Evolutionary conservation across 2,888 invertebrate genomes (phyloP).

Genomic region (Dione vanillae): DNA sequence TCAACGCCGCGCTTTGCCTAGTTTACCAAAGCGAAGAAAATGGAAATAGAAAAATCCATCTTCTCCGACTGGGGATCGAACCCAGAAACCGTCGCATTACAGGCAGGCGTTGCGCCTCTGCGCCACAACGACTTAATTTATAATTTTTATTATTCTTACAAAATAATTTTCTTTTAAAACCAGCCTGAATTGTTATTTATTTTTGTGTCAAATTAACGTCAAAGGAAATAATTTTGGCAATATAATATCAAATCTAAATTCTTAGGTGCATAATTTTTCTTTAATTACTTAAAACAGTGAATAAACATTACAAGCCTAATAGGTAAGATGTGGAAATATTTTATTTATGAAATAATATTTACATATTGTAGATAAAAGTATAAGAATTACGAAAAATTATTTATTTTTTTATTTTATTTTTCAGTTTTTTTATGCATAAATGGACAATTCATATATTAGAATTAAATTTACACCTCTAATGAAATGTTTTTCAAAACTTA

Average conservation of each 20-base stretch:
- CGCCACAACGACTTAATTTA: too few species aligned
- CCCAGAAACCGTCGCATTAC: too few species aligned
- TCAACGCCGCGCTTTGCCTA: too few species aligned
- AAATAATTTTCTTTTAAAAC: background rate
- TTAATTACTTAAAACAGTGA: background rate
- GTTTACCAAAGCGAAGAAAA: too few species aligned
- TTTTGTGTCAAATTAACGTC: constrained; percentile 9
- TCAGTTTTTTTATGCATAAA: constrained; percentile 47
- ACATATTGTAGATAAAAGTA: background rate
- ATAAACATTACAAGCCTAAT: background rate
- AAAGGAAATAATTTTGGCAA: background rate
- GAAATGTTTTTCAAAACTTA: constrained; percentile 54
- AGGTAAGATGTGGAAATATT: background rate
- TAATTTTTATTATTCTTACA: background rate
- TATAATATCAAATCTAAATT: constrained; percentile 6
- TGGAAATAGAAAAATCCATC: too few species aligned
- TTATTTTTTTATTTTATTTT: constrained; percentile 46
- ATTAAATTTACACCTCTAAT: constrained; percentile 69
- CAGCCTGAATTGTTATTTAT: background rate
- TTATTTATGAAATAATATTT: background rate
- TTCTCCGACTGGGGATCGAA: too few species aligned
- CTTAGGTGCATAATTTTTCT: background rate
- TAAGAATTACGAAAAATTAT: constrained; percentile 4
- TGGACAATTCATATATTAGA: constrained; percentile 65
- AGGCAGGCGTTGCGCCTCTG: too few species aligned